Conservation (phyloP, 92 coral and sea anemone genomes). For the Metridium senile region DNA sequence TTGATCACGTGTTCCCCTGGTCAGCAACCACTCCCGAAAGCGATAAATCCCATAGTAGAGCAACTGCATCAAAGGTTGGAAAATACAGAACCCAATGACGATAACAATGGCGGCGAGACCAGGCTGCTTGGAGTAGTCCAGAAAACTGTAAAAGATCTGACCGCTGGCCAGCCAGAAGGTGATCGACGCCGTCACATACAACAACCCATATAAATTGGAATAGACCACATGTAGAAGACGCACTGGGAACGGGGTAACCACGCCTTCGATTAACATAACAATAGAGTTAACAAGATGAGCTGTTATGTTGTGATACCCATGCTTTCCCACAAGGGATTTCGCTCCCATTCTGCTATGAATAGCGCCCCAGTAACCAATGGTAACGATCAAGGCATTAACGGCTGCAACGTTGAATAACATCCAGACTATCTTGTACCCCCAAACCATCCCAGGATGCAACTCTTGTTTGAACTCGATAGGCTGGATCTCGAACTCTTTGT, state of each 20-base stretch:
- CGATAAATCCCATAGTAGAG: constrained; percentile 44
- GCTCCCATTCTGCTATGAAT: constrained; percentile 5
- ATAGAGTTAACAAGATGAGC: constrained; percentile 48
- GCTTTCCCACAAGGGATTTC: constrained; percentile 6
- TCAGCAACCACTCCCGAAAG: constrained; percentile 29
- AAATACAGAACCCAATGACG: constrained; percentile 6
- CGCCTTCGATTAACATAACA: constrained; percentile 44
- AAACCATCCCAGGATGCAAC: constrained; percentile 7
- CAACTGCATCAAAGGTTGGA: constrained; percentile 58
- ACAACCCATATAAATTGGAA: constrained; percentile 31
- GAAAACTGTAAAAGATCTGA: constrained; percentile 41
- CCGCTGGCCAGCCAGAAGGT: constrained; percentile 35
- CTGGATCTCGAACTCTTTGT: not conserved
- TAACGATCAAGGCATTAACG: constrained; percentile 47
- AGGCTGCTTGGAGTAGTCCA: constrained; percentile 41
- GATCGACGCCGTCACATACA: constrained; percentile 30
- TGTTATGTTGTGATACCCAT: constrained; percentile 38
- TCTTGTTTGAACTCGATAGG: not conserved
- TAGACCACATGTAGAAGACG: constrained; percentile 44
- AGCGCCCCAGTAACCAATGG: constrained; percentile 58
- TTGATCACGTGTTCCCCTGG: not conserved
- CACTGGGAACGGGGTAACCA: constrained; percentile 38
- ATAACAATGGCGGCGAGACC: constrained; percentile 28
- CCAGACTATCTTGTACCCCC: constrained; percentile 37
- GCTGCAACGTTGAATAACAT: constrained; percentile 50